These are phyloP conservation scores for Venturia canescens DNA, from an alignment of 1,140 invertebrate species.

Conservation along the genomic window DNA sequence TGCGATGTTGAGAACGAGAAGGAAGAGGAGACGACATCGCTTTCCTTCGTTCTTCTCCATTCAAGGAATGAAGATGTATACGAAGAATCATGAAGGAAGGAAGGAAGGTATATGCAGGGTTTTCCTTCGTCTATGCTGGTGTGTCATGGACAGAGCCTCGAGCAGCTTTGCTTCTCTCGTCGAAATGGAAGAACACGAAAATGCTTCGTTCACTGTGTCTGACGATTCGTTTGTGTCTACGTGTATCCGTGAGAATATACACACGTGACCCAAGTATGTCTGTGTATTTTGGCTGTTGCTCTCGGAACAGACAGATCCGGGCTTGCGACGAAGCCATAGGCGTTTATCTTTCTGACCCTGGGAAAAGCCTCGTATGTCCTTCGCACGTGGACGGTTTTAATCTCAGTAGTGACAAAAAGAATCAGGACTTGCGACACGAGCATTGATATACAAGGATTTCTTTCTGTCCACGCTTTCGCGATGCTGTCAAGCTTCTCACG, in stretches of 20 bases:
- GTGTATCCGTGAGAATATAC: background rate
- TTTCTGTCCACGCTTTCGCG: background rate
- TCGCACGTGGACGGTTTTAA: constrained; percentile 37
- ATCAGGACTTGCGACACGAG: constrained; percentile 2
- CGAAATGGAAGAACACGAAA: constrained; percentile 24
- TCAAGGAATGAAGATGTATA: constrained; percentile 62
- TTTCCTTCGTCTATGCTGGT: constrained; percentile 24
- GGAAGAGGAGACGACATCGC: constrained; percentile 40
- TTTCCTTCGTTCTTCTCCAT: constrained; percentile 51
- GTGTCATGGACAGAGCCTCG: constrained; percentile 25
- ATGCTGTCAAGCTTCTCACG: no score
- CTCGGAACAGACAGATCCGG: constrained; percentile 5
- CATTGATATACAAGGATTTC: constrained; percentile 18
- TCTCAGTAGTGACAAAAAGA: constrained; percentile 35
- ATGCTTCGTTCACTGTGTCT: constrained; percentile 23
- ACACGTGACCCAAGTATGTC: background rate
- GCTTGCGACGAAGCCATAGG: constrained; percentile 17
- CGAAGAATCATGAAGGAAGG: constrained; percentile 51
- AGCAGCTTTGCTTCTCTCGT: constrained; percentile 2
- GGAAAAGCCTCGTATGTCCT: constrained; percentile 29
- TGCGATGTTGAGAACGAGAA: background rate
- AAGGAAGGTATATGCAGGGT: constrained; percentile 22
- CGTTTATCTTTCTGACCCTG: constrained; percentile 41
- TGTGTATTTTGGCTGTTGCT: constrained; percentile 18
- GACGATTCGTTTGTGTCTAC: background rate